Evolutionary conservation across 2,797 vertebrate species (phyloP), one percentile per base, ranked within the genome.

Genomic region (Aphelocoma californica): DNA sequence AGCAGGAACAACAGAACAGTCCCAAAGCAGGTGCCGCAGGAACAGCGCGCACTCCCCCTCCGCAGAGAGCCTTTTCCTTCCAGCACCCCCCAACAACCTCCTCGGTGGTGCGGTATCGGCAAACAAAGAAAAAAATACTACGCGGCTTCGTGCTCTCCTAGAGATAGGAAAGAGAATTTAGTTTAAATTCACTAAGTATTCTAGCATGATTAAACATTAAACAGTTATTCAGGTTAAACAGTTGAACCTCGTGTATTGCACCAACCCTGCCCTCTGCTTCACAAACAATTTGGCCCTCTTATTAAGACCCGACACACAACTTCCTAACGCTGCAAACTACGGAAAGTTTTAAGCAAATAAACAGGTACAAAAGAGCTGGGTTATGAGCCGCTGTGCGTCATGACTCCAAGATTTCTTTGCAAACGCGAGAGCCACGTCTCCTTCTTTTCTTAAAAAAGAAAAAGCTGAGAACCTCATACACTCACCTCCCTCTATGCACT

Each of bases 111-210:
- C 20, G 8, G 25, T 2, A 10, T 4, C 31, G 14, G 57, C 24
- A 54, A 42, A 50, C 12, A 42, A 28, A 31, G 6, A 2, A 12
- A 57, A 36, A 28, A 28, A 36, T 28, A n/a, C 13, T 25, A 9
- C 4, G 2, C 6, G 7, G 4, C n/a, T 36, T 28, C 9, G 1
- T 10, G 14, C 40, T 28, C 9, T 57, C 13, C 61, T 17, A 18
- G 8, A 28, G 32, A 83, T 4, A 36, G 2, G 19, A 9, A 58
- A 47, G 0, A 14, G 5, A 45, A 12, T 7, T 14, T 10, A 6
- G 6, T 42, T 57, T 9, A 19, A 77, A 50, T 12, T 38, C 36
- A 10, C 48, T 14, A 31, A 31, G 44, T 42, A 3, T 17, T 36
- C 29, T 1, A 29, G 36, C 32, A 10, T 4, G 15, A 67, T 40